A percentile compares a stretch with the other conserved stretches of the same genome.
Evolutionary conservation across 1,140 invertebrate genomes (phyloP).

Genomic region (Camponotus vicinus): DNA sequence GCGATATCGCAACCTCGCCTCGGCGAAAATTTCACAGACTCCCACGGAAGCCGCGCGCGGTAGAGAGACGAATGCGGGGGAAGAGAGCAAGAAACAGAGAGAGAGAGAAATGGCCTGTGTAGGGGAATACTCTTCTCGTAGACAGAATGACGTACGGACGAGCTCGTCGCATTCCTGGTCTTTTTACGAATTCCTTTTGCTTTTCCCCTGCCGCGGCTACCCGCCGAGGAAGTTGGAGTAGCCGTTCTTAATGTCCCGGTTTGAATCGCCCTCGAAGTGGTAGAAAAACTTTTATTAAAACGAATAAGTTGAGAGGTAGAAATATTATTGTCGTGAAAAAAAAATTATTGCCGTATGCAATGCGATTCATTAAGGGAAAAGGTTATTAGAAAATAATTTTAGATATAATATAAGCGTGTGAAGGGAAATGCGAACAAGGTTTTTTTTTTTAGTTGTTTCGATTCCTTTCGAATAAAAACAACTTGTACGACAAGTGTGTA

Average conservation of each 20-base stretch:
- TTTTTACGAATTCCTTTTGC: slow-evolving; percentile 62
- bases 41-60: slow-evolving; percentile 51
- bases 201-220: neutral
- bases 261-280: no score
- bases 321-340: neutral
- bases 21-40: slow-evolving; percentile 25
- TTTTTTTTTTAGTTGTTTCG: no score
- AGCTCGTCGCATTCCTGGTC: slow-evolving; percentile 70
- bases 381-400: no score
- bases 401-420: no score
- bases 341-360: no score
- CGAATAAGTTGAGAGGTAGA: neutral
- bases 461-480: no score
- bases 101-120: neutral
- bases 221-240: neutral
- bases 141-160: slow-evolving; percentile 79
- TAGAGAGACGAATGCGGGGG: slow-evolving; percentile 15
- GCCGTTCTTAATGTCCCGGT: neutral
- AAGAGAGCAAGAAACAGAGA: neutral
- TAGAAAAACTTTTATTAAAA: neutral
- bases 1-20: slow-evolving; percentile 50
- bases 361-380: no score
- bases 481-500: no score
- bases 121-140: slow-evolving; percentile 19
- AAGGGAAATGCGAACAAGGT: no score